Base-by-base conservation (phyloP, 2,888 invertebrate species). In the Aquatica leii region DNA sequence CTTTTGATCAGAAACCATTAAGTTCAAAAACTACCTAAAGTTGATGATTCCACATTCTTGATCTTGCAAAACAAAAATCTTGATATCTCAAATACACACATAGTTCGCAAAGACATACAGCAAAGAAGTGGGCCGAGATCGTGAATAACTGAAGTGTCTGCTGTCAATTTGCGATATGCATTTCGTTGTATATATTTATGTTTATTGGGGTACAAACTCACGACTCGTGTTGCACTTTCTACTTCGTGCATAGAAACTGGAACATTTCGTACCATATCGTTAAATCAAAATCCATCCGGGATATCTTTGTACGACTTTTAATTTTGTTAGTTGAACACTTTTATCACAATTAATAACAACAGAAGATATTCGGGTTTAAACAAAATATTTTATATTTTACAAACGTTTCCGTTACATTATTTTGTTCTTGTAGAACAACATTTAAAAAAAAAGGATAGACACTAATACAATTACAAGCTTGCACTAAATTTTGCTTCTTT, bases 91-190 rank as follows among this genome's bases (percentile, higher is more conserved):
- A 43, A 55, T 17, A 48, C 43, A 54, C 34, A 49, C 54, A 53
- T 18, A 34, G 56, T 14, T 46, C 50, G 53, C 55, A 63, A 57
- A 59, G 61, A 51, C 53, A 57, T 43, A 60, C 53, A 54, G 40
- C 59, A 57, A 50, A 63, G 63, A 66, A 66, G 66, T 67, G 67
- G 67, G 67, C 58, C 67, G 62, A 65, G 56, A 65, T 60, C 67
- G 67, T 67, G 67, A 64, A 67, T 67, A 67, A 62, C 67, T 65
- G 62, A 67, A 65, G 67, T 67, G 62, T 63, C 58, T 68, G 51
- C 65, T 63, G 65, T 68, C 68, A 68, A 68, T 68, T 68, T 68
- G 62, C 65, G 62, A 68, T 68, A 65, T 68, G 65, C 68, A 68
- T 63, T 66, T 68, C 60, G 61, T 46, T 57, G 65, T 68, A 49